A percentile compares a stretch with the other conserved stretches of the same genome.
Evolutionary conservation across 1,140 invertebrate genomes (phyloP).

Genomic region (Magallana gigas): DNA sequence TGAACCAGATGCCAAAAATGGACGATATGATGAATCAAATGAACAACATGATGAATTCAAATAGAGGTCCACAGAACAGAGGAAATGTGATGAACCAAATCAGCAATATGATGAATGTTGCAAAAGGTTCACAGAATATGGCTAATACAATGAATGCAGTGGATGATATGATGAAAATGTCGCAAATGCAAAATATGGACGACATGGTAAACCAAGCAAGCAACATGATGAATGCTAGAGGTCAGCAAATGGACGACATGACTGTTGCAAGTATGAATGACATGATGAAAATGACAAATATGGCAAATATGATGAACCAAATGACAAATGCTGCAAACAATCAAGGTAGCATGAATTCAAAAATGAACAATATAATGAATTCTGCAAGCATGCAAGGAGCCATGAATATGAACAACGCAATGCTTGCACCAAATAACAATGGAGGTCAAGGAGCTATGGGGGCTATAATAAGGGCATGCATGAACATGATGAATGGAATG

Average conservation of each 20-base stretch:
- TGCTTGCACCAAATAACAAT: not conserved
- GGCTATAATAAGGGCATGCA: constrained; percentile 1
- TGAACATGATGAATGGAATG: constrained; percentile 11
- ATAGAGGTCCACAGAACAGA: not conserved
- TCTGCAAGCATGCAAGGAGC: not conserved
- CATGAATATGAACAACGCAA: not conserved
- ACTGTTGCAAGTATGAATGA: not conserved
- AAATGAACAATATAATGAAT: not conserved
- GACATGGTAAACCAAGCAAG: not conserved
- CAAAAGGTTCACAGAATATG: not conserved
- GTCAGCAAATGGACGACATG: not conserved
- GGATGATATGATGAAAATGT: not conserved
- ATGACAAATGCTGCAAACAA: no score
- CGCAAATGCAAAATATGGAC: not conserved
- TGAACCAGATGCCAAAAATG: constrained; percentile 20
- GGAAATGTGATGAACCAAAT: constrained; percentile 18
- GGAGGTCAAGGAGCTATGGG: not conserved
- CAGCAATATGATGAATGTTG: constrained; percentile 19
- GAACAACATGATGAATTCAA: constrained; percentile 15
- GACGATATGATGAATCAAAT: not conserved
- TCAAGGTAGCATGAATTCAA: no score
- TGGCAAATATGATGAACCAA: not conserved
- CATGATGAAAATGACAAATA: not conserved
- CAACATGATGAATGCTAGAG: not conserved
- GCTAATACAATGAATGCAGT: not conserved